Conservation (phyloP, 2,888 invertebrate genomes). For the Hirudinaria manillensis region DNA sequence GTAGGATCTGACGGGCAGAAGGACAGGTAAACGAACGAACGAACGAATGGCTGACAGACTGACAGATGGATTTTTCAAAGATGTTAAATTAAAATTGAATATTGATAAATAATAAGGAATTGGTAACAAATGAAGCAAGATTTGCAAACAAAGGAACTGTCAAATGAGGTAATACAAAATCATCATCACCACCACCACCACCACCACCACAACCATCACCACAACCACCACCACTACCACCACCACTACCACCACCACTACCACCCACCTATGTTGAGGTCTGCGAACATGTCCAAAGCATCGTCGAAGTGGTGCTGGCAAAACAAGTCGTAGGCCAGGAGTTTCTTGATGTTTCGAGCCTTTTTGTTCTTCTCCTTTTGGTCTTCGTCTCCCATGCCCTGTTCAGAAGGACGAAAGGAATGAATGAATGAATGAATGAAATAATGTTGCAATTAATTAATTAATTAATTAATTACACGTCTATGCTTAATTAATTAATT, state of each 20-base stretch:
- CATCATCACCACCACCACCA: neutral
- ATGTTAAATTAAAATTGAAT: neutral
- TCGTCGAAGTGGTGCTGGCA: constrained; percentile 77
- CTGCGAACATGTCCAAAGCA: constrained; percentile 83
- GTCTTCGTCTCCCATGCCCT: constrained; percentile 77
- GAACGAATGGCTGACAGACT: neutral
- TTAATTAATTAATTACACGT: too few relatives aligned
- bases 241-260: neutral
- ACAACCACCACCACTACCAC: neutral
- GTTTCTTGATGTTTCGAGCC: constrained; percentile 78
- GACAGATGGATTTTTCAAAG: neutral
- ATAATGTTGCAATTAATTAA: neutral
- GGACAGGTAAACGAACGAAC: neutral
- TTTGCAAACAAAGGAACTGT: too few relatives aligned
- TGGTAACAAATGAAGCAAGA: too few relatives aligned
- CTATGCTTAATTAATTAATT: too few relatives aligned
- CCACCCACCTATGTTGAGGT: constrained; percentile 68
- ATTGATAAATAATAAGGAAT: neutral
- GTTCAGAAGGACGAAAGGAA: constrained; percentile 38
- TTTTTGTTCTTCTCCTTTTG: constrained; percentile 73
- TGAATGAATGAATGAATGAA: neutral
- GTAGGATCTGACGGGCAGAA: constrained; percentile 67
- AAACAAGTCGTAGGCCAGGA: constrained; percentile 85
- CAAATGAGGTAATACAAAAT: neutral
- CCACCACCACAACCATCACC: neutral